These are phyloP conservation scores for Saxicola maurus DNA, from an alignment of 2,797 vertebrate genomes.

Conservation along the genomic window DNA sequence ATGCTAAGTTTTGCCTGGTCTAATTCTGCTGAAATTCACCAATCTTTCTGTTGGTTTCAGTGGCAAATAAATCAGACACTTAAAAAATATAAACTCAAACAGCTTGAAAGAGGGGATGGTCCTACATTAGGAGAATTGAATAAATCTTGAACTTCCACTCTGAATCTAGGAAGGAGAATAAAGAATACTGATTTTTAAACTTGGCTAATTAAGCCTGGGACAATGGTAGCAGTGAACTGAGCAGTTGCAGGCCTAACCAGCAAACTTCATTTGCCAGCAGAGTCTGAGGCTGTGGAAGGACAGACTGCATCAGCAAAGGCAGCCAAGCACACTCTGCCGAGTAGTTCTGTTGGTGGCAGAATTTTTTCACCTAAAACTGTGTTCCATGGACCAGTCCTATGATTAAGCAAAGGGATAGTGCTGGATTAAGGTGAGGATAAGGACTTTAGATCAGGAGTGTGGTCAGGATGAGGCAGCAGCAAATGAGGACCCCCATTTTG, in stretches of 20 bases:
- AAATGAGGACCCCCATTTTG: not conserved
- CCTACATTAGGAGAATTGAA: not conserved
- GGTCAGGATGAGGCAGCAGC: not conserved
- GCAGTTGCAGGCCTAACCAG: not conserved
- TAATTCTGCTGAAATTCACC: not conserved
- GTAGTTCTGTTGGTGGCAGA: not conserved
- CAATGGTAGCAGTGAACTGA: not conserved
- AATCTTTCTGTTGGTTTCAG: not conserved
- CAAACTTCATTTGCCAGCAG: accelerated
- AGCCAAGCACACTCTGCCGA: not conserved
- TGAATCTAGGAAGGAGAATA: not conserved
- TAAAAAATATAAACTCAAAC: not conserved
- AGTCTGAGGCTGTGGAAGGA: not conserved
- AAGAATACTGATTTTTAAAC: not conserved
- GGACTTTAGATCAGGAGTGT: not conserved
- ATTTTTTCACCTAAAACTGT: not conserved
- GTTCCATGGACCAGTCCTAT: not conserved
- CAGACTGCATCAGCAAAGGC: not conserved
- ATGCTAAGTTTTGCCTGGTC: not conserved
- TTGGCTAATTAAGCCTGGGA: not conserved
- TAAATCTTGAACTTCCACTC: not conserved
- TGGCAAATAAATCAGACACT: not conserved
- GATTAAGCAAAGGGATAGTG: not conserved
- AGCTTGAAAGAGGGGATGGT: not conserved
- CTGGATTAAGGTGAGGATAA: not conserved